phyloP scores from a whole-genome alignment of 2,888 invertebrate genomes.

The Eretmocerus hayati region DNA sequence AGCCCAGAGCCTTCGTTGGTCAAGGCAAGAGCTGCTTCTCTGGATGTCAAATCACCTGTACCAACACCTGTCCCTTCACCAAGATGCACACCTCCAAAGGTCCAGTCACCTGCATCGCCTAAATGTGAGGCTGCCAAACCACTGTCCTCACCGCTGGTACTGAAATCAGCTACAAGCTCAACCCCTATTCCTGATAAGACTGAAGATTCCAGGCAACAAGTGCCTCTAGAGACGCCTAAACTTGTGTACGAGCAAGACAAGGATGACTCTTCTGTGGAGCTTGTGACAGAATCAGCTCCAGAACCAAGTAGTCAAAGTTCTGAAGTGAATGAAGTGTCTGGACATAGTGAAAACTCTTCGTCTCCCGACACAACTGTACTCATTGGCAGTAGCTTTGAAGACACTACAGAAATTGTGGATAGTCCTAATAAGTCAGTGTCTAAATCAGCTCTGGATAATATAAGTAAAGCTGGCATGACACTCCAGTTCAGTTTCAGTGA shows the following conservation, averaged over 20 bases:
- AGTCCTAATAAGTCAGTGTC: slow-evolving; percentile 50
- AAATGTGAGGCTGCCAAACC: slow-evolving; percentile 25
- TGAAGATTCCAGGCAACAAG: slow-evolving; percentile 6
- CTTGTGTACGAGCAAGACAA: slow-evolving; percentile 23
- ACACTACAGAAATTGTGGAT: slow-evolving; percentile 30
- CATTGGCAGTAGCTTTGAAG: slow-evolving; percentile 23
- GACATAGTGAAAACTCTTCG: slow-evolving; percentile 10
- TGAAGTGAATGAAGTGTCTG: slow-evolving; percentile 11
- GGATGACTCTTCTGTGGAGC: slow-evolving; percentile 21
- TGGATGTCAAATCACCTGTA: slow-evolving; percentile 37
- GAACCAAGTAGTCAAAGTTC: slow-evolving; percentile 20
- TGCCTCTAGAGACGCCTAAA: slow-evolving; percentile 21
- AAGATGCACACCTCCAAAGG: slow-evolving; percentile 32
- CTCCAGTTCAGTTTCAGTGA: slow-evolving; percentile 57
- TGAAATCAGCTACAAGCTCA: slow-evolving; percentile 25
- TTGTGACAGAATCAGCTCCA: slow-evolving; percentile 14
- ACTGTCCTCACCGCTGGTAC: slow-evolving; percentile 22
- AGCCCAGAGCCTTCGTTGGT: slow-evolving; percentile 37
- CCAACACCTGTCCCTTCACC: slow-evolving; percentile 32
- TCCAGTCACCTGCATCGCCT: slow-evolving; percentile 32
- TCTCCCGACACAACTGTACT: slow-evolving; percentile 19
- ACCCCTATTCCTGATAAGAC: slow-evolving; percentile 24
- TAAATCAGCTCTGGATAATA: slow-evolving; percentile 59
- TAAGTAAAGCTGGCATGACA: slow-evolving; percentile 61
- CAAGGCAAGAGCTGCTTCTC: slow-evolving; percentile 27